Base-by-base conservation (phyloP, 23 tunicate genomes). In the Aplidium turbinatum region DNA sequence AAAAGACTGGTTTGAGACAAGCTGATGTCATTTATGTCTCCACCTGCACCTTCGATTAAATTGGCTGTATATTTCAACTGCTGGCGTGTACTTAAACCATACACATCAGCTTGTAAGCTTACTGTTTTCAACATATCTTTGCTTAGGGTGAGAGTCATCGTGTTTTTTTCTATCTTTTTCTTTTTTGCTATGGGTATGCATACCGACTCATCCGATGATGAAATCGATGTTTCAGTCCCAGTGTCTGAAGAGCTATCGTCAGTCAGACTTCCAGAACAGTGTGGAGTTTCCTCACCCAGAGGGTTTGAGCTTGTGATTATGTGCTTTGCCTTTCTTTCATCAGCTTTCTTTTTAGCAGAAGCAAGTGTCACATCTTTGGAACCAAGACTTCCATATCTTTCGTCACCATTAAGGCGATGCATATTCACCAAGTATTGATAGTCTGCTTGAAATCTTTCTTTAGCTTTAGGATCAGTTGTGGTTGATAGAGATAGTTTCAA, bases 91-190 rank as follows among this genome's bases (percentile, higher is more conserved):
- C 72, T 65, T 38, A 35, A 28, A 6, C 50, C 48, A 38, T 30
- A 11, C 24, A 65, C 50, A 38, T 65, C 72, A 35, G 72, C 50
- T 19, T 26, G 36, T 65, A 65, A 60, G 22, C 38, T 60, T 60
- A 38, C 67, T 29, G 30, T 60, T 60, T 60, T 60, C 7, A 60
- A 11, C 7, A 38, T 29, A 5, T 28, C 67, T 29, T n/a, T 60
- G 67, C 7, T 29, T 36, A 60, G 7, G 9, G 30, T 29, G 30
- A 60, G 11, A 60, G 19, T 38, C 9, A 60, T 29, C 7, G 30
- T 31, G 6, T 13, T 29, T 29, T 3, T 25, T 60, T 60, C 31
- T 9, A 6, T 5, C 21, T 53, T 53, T 27, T 60, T 60, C 7
- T 60, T 29, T 29, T 28, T 60, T 29, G 67, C n/a, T n/a, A n/a